These are phyloP conservation scores for Strigamia crassipes DNA, from an alignment of 2,888 invertebrate genomes.

Conservation along the genomic window DNA sequence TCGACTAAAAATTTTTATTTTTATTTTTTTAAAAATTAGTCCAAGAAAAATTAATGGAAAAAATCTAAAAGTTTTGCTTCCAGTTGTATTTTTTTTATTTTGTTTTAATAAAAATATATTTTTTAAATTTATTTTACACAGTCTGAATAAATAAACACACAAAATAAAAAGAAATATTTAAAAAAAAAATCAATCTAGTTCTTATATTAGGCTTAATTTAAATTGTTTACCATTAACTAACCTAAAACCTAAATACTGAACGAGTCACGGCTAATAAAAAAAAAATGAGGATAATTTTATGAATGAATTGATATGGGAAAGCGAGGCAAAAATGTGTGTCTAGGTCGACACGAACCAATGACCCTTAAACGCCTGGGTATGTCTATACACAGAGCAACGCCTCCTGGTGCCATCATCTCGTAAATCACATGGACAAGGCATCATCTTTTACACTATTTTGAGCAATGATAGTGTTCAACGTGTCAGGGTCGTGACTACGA, in stretches of 20 bases:
- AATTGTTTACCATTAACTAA: neutral
- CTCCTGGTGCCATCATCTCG: conserved; percentile 10
- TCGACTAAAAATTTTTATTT: too few relatives aligned
- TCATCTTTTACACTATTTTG: neutral
- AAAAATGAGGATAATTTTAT: conserved; percentile 30
- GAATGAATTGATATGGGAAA: conserved; percentile 27
- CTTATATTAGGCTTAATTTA: conserved; percentile 9
- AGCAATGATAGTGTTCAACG: conserved; percentile 19
- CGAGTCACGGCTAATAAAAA: neutral
- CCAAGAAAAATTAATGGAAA: neutral
- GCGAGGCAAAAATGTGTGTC: conserved; percentile 27
- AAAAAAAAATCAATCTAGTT: conserved; percentile 18
- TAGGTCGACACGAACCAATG: neutral
- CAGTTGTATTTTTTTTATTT: neutral
- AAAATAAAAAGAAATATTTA: neutral
- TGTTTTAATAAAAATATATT: conserved; percentile 22
- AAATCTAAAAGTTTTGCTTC: neutral
- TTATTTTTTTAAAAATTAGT: too few relatives aligned
- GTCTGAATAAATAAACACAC: too few relatives aligned
- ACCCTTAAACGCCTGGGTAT: conserved; percentile 5
- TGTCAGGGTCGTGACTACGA: neutral
- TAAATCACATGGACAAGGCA: neutral
- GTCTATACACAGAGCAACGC: neutral
- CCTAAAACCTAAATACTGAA: conserved; percentile 8
- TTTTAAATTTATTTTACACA: too few relatives aligned